These are phyloP conservation scores for Acanthurus tractus DNA, from an alignment of 2,797 vertebrate genomes.

Conservation along the genomic window DNA sequence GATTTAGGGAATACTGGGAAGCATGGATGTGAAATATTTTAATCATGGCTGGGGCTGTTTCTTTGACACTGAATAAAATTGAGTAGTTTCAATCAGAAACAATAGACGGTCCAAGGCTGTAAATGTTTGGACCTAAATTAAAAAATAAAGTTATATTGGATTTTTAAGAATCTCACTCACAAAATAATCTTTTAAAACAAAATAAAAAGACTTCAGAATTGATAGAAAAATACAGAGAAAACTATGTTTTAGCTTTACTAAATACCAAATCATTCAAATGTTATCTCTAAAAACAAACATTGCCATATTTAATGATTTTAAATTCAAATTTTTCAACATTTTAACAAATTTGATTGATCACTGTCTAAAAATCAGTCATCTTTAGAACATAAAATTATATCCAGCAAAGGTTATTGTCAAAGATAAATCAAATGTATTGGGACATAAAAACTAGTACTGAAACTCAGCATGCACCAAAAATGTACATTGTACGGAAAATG, in stretches of 20 bases:
- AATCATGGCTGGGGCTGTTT: slow-evolving; percentile 3
- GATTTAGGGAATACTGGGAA: no score
- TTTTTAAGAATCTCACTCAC: neutral
- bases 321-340: no score
- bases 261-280: neutral
- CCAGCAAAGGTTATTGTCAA: neutral
- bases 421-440: neutral
- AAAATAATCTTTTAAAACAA: slow-evolving; percentile 2
- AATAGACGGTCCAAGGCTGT: neutral
- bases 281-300: neutral
- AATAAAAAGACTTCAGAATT: neutral
- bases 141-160: neutral
- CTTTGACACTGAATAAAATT: slow-evolving; percentile 9
- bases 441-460: neutral
- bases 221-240: neutral
- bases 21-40: slow-evolving; percentile 18
- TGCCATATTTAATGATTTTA: no score
- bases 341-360: no score
- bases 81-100: slow-evolving; percentile 27
- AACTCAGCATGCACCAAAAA: neutral
- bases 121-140: slow-evolving; percentile 23
- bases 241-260: neutral
- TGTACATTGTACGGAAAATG: neutral
- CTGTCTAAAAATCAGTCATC: neutral
- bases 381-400: neutral